Conservation (phyloP, 2,888 invertebrate genomes). For the Ochlodes sylvanus region DNA sequence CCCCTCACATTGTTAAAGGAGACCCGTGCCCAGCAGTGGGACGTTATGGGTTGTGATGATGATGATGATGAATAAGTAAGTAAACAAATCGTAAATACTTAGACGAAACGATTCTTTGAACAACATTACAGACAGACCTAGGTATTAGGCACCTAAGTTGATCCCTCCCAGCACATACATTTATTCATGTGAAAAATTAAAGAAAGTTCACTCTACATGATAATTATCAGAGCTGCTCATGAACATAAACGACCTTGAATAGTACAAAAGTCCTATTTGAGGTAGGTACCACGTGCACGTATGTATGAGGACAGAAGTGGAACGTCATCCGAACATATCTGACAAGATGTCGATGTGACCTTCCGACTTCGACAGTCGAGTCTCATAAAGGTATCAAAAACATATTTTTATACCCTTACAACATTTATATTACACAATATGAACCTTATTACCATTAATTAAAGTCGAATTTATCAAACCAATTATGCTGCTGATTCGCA, state of each 20-base stretch:
- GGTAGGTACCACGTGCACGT: not conserved
- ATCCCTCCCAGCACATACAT: too few relatives aligned
- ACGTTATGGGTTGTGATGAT: too few relatives aligned
- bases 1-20: too few relatives aligned
- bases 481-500: conserved; percentile 29
- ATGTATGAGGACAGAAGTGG: not conserved
- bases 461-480: conserved; percentile 19
- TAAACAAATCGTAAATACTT: too few relatives aligned
- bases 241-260: not conserved
- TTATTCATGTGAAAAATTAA: too few relatives aligned
- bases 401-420: conserved; percentile 1
- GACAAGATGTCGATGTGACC: not conserved
- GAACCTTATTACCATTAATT: not conserved
- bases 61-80: too few relatives aligned
- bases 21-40: too few relatives aligned
- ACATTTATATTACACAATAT: not conserved
- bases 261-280: not conserved
- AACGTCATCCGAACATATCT: not conserved
- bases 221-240: too few relatives aligned
- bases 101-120: too few relatives aligned
- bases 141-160: too few relatives aligned
- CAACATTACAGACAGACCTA: too few relatives aligned
- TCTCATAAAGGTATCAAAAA: conserved; percentile 8
- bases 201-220: too few relatives aligned
- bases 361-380: conserved; percentile 4